Percentiles rank a stretch among this genome's conserved stretches.
These are phyloP conservation scores for Yponomeuta sedellus DNA, from an alignment of 2,888 invertebrate species.

Conservation along the genomic window DNA sequence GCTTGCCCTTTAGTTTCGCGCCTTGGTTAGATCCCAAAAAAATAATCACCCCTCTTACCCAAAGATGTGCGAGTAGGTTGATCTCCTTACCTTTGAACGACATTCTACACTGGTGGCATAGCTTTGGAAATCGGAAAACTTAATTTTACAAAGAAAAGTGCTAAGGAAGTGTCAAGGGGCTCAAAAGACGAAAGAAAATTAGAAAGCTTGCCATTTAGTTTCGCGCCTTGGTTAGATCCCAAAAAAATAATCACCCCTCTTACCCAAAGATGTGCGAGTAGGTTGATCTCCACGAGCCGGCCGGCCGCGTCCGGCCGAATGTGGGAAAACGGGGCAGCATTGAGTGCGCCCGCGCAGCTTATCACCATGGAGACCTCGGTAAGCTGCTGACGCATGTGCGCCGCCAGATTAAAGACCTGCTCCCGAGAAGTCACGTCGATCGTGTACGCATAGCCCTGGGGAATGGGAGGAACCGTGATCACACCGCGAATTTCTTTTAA, in stretches of 20 bases:
- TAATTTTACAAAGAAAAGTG: no score
- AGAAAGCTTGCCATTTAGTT: no score
- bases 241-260: conserved; percentile 5
- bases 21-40: background rate
- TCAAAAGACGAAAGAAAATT: no score
- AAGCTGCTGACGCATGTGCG: conserved; percentile 50
- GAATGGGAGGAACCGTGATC: background rate
- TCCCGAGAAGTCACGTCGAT: conserved; percentile 67
- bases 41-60: conserved; percentile 37
- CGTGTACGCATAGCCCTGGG: conserved; percentile 58
- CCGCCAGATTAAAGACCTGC: conserved; percentile 56
- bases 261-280: conserved; percentile 67
- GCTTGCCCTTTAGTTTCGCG: no score
- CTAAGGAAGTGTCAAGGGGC: no score
- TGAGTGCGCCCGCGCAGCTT: conserved; percentile 53
- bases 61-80: conserved; percentile 62
- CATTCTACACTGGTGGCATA: no score
- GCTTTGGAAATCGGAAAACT: no score
- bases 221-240: no score
- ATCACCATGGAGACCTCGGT: conserved; percentile 62
- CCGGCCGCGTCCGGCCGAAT: conserved; percentile 45
- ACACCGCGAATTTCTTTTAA: no score
- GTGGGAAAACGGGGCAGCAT: conserved; percentile 46
- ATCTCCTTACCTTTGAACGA: no score
- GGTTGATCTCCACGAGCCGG: conserved; percentile 52